Conservation (phyloP, 2,888 invertebrate species). For the Agrilus cyanescens region DNA sequence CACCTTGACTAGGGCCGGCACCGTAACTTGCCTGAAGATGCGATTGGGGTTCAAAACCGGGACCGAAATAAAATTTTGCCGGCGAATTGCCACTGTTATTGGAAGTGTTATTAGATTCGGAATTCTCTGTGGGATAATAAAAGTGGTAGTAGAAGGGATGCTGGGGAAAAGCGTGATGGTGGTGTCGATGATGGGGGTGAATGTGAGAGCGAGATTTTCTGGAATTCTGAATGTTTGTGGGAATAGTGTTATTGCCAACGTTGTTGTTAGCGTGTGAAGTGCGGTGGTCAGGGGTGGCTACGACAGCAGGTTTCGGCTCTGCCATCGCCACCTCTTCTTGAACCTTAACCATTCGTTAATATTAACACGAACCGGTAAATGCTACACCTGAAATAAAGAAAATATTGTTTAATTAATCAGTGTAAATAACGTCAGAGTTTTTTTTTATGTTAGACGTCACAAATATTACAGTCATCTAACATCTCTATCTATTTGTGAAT, state of each 20-base stretch:
- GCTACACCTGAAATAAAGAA: conserved; percentile 7
- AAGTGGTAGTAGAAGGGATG: conserved; percentile 38
- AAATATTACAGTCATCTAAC: too few species aligned
- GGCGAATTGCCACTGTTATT: conserved; percentile 34
- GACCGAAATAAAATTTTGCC: conserved; percentile 47
- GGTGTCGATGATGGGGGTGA: conserved; percentile 39
- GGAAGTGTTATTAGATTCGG: conserved; percentile 29
- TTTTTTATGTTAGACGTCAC: too few species aligned
- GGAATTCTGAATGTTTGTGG: conserved; percentile 8
- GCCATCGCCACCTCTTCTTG: conserved; percentile 33
- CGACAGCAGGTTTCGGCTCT: conserved; percentile 26
- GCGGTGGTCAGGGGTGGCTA: conserved; percentile 18
- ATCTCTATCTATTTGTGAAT: too few species aligned
- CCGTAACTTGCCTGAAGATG: conserved; percentile 25
- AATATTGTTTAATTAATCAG: neutral
- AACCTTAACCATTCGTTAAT: conserved; percentile 35
- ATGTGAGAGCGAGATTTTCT: conserved; percentile 29
- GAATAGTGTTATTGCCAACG: conserved; percentile 9
- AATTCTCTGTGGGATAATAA: conserved; percentile 29
- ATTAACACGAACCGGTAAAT: neutral
- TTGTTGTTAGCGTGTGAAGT: conserved; percentile 14
- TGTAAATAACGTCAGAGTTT: too few species aligned
- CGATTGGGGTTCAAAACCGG: conserved; percentile 44
- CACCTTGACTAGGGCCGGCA: conserved; percentile 23
- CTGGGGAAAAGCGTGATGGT: conserved; percentile 33